Evolutionary conservation across 2,113 vertebrate species (phyloP).

Genomic region (Entelurus aequoreus): DNA sequence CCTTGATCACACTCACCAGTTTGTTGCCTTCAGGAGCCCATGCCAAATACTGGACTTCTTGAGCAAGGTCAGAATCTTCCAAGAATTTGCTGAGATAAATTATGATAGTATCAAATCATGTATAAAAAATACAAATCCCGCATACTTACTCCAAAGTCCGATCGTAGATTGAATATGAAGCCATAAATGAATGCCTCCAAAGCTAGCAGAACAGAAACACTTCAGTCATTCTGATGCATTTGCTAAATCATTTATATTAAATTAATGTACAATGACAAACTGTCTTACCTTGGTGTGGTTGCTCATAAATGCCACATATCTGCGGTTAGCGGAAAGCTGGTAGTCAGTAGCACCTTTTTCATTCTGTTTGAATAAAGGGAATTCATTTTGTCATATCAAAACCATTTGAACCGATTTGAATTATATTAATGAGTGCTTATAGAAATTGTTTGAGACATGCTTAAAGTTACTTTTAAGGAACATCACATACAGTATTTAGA

Average conservation of each 20-base stretch:
- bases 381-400: neutral
- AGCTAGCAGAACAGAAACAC: conserved; percentile 60
- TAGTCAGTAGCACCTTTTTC: conserved; percentile 78
- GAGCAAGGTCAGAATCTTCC: conserved; percentile 70
- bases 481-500: too few relatives aligned
- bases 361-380: conserved; percentile 57
- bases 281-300: conserved; percentile 83
- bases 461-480: too few relatives aligned
- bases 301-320: conserved; percentile 84
- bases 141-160: conserved; percentile 67
- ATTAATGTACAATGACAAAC: too few relatives aligned
- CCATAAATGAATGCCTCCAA: conserved; percentile 90
- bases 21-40: conserved; percentile 88
- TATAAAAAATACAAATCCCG: neutral
- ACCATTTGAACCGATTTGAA: too few relatives aligned
- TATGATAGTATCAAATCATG: neutral
- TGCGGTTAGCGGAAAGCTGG: conserved; percentile 79
- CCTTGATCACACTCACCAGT: conserved; percentile 75
- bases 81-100: conserved; percentile 73
- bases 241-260: too few relatives aligned
- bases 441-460: too few relatives aligned
- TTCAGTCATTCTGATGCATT: too few relatives aligned
- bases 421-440: too few relatives aligned
- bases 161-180: conserved; percentile 84
- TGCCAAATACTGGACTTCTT: conserved; percentile 81